Base-by-base conservation (phyloP, 2,888 invertebrate genomes). In the Hirudinaria manillensis region DNA sequence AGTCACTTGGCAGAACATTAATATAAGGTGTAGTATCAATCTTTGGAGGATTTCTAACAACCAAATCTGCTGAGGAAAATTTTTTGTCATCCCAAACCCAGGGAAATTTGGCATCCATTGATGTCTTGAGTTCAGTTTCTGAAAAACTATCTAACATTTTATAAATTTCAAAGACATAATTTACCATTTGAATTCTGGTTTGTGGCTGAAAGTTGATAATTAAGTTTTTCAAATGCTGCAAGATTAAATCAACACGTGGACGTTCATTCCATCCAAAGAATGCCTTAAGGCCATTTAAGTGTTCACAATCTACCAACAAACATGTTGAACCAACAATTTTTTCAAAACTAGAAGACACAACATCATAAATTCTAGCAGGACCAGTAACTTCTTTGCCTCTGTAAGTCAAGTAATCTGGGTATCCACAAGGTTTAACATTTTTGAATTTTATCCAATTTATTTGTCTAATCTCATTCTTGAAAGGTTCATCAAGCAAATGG, bases 31-130 rank as follows among this genome's bases (percentile, higher is more conserved):
- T 13, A 13, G 29, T 27, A 27, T 61, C 24, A 27, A 61, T 29
- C 24, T 24, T 2, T 27, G 61, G 61, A 61, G 1, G 24, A n/a
- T 61, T 61, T 29, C 24, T 61, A 13, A 61, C 61, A 29, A 61
- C 19, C 3, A 4, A 4, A 10, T 29, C n/a, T n/a, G 29, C 13
- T 61, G 24, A 45, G 7, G 75, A 67, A 66, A 80, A 80, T 16
- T 77, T 79, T 70, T 78, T 76, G 7, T 80, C 80, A 70, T 78
- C 72, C 80, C 80, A 80, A 13, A 80, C 75, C 80, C 80, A 80
- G 10, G 76, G 71, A 21, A 27, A 21, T 27, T 56, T 34, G 24
- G n/a, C 55, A 24, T 55, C 32, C 21, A 2, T 21, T n/a, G 19
- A 2, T 29, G 19, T n/a, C 3, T 29, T 38, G 13, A 34, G 21